These are phyloP conservation scores for Fistularia commersonii DNA, from an alignment of 2,797 vertebrate genomes.

Conservation along the genomic window DNA sequence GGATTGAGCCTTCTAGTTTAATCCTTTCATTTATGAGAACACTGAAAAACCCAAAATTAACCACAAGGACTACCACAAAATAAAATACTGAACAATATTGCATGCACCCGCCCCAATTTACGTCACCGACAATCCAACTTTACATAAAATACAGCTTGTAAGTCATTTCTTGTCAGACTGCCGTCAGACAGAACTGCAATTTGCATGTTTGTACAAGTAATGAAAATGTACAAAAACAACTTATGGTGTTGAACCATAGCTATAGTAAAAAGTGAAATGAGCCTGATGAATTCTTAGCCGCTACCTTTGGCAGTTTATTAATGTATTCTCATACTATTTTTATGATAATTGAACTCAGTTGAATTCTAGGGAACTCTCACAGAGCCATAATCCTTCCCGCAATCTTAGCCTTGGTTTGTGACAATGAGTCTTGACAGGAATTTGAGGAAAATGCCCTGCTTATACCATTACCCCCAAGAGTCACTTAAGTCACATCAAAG, in stretches of 20 bases:
- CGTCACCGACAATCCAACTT: too few species aligned
- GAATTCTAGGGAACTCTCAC: slow-evolving; percentile 29
- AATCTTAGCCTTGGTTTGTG: slow-evolving; percentile 28
- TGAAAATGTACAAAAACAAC: too few species aligned
- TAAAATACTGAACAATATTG: slow-evolving; percentile 14
- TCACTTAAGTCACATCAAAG: too few species aligned
- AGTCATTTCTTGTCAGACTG: too few species aligned
- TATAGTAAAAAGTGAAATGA: slow-evolving; percentile 2
- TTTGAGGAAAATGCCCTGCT: slow-evolving; percentile 3
- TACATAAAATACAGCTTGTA: too few species aligned
- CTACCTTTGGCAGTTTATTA: neutral
- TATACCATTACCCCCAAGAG: too few species aligned
- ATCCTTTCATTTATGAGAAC: slow-evolving; percentile 43
- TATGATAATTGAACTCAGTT: slow-evolving; percentile 2
- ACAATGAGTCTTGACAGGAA: slow-evolving; percentile 22
- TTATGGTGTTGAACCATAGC: too few species aligned
- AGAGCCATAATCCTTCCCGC: slow-evolving; percentile 34
- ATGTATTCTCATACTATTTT: slow-evolving; percentile 2
- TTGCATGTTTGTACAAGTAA: too few species aligned
- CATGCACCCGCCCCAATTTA: too few species aligned
- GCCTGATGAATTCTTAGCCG: neutral
- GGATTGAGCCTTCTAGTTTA: slow-evolving; percentile 17
- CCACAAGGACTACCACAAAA: slow-evolving; percentile 23
- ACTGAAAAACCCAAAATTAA: slow-evolving; percentile 16
- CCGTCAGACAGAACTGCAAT: too few species aligned